Evolutionary conservation across 1,140 invertebrate genomes (phyloP), one percentile per base, ranked within the genome.

Genomic region (Drosophila pandora): DNA sequence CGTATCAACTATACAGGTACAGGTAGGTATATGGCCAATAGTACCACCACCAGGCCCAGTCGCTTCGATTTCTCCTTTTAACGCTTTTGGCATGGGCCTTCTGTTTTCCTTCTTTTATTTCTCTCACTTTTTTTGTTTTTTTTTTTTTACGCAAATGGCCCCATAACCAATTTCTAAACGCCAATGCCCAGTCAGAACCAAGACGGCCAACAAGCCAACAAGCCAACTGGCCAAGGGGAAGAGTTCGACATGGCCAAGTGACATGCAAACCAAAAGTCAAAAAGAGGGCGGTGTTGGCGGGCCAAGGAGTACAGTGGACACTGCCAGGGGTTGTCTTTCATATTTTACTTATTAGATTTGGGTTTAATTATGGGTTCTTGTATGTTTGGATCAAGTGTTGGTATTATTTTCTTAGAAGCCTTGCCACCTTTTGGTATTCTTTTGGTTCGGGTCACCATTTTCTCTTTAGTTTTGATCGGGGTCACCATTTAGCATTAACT

Each of bases 231-330:
- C 45, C 60, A 76, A 64, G 64, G 43, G 52, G 61, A 74, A 83
- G 76, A 75, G 69, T 62, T 84, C 62, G 75, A 85, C 74, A 84
- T 80, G 82, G 74, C 79, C 82, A 88, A 82, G 75, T 87, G 82
- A 87, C 82, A 87, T 87, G 82, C 82, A 65, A 72, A 56, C 41
- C 39, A 45, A 63, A 57, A 56, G 58, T 60, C 67, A 45, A 58
- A 57, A 56, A 47, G 47, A 47, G 34, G 17, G 47, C 43, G 34
- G 12, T 17, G 25, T 32, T 17, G 9, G 8, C 17, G 4, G 21
- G 8, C 9, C 21, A 47, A 25, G 41, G 32, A 13, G 10, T 34
- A 64, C 59, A 63, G 59, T 67, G 3, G 3, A 1, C 2, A 25
- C 9, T 13, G 13, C 3, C 6, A 28, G 1, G 1, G 0, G 6